Conservation (phyloP, 2,797 vertebrate genomes). For the Cryptoprocta ferox region DNA sequence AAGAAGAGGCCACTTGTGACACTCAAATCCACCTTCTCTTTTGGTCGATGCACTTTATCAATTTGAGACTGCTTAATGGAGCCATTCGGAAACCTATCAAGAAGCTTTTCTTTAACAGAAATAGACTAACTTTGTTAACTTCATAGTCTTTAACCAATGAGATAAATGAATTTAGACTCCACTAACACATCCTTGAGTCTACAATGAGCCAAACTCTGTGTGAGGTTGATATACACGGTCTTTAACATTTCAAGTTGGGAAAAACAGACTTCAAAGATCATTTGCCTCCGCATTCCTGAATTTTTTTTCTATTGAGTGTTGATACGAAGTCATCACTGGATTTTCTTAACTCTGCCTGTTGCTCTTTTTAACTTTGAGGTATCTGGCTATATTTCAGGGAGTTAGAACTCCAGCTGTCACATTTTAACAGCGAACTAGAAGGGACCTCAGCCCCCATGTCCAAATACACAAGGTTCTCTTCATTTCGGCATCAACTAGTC, state of each 20-base stretch:
- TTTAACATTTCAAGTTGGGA: not conserved
- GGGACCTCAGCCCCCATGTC: not conserved
- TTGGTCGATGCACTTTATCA: constrained; percentile 35
- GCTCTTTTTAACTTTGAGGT: not conserved
- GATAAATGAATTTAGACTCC: constrained; percentile 11
- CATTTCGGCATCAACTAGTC: not conserved
- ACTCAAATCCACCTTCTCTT: constrained; percentile 27
- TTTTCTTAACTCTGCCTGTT: not conserved
- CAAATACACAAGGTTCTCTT: not conserved
- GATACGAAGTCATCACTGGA: not conserved
- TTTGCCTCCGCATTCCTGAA: not conserved
- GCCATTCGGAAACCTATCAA: constrained; percentile 14
- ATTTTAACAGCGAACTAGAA: not conserved
- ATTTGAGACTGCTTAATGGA: not conserved
- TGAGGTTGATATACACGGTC: fast-evolving
- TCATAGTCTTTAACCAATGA: constrained; percentile 28
- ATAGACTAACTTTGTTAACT: constrained; percentile 56
- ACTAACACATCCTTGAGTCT: not conserved
- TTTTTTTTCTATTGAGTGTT: not conserved
- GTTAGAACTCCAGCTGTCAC: not conserved
- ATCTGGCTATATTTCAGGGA: not conserved
- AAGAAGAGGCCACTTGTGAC: not conserved
- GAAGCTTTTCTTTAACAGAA: constrained; percentile 3
- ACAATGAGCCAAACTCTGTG: not conserved
- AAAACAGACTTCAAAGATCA: not conserved